Percentiles rank a stretch among this genome's conserved stretches.
These are phyloP conservation scores for Catharus ustulatus DNA, from an alignment of 2,797 vertebrate species.

Conservation along the genomic window DNA sequence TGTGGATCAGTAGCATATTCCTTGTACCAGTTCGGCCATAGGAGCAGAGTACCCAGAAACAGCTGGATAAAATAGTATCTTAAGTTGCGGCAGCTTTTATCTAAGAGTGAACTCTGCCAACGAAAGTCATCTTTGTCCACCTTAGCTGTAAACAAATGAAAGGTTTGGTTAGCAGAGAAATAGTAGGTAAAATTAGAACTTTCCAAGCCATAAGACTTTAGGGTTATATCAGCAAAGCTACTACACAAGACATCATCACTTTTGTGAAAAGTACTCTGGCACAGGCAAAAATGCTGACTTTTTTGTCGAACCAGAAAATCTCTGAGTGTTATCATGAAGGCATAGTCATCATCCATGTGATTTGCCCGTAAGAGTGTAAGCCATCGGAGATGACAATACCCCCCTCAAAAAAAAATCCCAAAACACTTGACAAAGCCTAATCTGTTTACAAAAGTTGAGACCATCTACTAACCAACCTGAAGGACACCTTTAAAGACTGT, in stretches of 20 bases:
- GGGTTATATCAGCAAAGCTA: background rate
- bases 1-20: background rate
- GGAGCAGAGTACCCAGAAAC: background rate
- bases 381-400: background rate
- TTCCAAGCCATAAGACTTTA: background rate
- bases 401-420: accelerated
- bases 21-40: background rate
- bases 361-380: background rate
- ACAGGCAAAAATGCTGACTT: background rate
- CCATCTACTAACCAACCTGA: background rate
- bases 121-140: background rate
- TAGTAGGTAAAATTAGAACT: background rate
- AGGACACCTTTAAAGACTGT: slow-evolving; percentile 42
- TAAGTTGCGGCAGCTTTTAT: background rate
- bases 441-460: background rate
- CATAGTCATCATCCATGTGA: background rate
- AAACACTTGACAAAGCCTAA: background rate
- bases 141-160: background rate
- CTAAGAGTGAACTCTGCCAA: background rate
- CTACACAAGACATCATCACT: background rate
- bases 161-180: background rate
- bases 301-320: background rate
- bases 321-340: background rate
- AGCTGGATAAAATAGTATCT: background rate
- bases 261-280: background rate